Conservation (phyloP, 2,888 invertebrate genomes). For the Eulithis prunata region DNA sequence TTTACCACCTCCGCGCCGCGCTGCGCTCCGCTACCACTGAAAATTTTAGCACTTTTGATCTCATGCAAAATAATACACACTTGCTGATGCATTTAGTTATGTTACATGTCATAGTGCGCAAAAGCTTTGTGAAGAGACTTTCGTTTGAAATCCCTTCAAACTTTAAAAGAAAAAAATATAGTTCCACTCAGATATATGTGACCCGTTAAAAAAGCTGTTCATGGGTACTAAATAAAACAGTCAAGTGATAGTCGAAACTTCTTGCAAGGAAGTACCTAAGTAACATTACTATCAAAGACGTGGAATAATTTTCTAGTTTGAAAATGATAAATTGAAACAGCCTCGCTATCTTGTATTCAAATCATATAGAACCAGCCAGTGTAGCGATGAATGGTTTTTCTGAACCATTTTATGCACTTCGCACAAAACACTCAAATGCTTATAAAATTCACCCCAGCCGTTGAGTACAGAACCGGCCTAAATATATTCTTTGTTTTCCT, state of each 20-base stretch:
- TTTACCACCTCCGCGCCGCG: conserved; percentile 45
- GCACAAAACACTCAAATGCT: conserved; percentile 23
- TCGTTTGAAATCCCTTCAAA: conserved; percentile 3
- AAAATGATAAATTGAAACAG: too few species aligned
- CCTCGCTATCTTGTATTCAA: too few species aligned
- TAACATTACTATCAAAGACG: too few species aligned
- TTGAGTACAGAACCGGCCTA: conserved; percentile 40
- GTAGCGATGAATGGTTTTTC: background rate
- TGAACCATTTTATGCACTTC: background rate
- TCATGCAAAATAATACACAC: conserved; percentile 20
- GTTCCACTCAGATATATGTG: too few species aligned
- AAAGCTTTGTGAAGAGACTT: conserved; percentile 5
- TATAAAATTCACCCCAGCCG: conserved; percentile 44
- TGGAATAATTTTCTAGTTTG: too few species aligned
- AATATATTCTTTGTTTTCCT: conserved; percentile 55
- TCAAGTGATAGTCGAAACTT: background rate
- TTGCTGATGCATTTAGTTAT: background rate
- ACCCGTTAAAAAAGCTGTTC: conserved; percentile 24
- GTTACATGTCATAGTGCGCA: too few species aligned
- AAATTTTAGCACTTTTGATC: conserved; percentile 42
- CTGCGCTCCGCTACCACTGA: conserved; percentile 47
- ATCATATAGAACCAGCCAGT: too few species aligned
- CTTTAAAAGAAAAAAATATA: background rate
- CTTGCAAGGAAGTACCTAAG: too few species aligned
- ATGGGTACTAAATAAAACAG: conserved; percentile 16